Evolutionary conservation across 2,797 vertebrate genomes (phyloP).

Genomic region (Crenuchus spilurus): DNA sequence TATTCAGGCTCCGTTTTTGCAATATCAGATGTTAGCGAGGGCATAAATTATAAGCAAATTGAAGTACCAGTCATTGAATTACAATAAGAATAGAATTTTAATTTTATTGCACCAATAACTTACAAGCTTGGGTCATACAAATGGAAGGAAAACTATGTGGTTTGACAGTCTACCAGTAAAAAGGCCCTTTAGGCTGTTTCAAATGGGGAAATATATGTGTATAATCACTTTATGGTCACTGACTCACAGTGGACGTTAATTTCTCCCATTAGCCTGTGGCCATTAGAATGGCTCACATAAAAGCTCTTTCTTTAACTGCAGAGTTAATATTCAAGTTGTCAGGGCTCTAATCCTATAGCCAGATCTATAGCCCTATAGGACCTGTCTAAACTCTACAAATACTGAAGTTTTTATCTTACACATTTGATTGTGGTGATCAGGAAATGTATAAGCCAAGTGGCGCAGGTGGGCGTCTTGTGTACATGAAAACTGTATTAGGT

Average conservation of each 20-base stretch:
- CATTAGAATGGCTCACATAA: too few species aligned
- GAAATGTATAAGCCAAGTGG: conserved; percentile 73
- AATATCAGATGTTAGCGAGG: too few species aligned
- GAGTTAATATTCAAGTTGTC: too few species aligned
- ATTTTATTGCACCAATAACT: not conserved
- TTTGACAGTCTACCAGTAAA: too few species aligned
- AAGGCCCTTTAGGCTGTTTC: too few species aligned
- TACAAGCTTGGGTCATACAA: not conserved
- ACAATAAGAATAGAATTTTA: not conserved
- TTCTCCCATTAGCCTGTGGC: conserved; percentile 3
- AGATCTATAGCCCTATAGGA: too few species aligned
- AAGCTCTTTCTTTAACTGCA: too few species aligned
- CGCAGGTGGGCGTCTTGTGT: conserved; percentile 62
- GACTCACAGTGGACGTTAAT: conserved; percentile 17
- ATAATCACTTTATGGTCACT: conserved; percentile 26
- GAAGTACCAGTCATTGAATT: not conserved
- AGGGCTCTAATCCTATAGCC: too few species aligned
- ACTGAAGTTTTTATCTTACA: conserved; percentile 57
- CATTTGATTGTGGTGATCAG: conserved; percentile 60
- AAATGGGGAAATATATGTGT: not conserved
- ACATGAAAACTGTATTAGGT: conserved; percentile 12
- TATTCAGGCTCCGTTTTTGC: too few species aligned
- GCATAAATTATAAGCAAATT: not conserved
- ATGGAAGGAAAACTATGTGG: not conserved
- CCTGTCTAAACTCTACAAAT: conserved; percentile 53